Base-by-base conservation (phyloP, 2,888 invertebrate species). In the Polydrusus pterygomalis region DNA sequence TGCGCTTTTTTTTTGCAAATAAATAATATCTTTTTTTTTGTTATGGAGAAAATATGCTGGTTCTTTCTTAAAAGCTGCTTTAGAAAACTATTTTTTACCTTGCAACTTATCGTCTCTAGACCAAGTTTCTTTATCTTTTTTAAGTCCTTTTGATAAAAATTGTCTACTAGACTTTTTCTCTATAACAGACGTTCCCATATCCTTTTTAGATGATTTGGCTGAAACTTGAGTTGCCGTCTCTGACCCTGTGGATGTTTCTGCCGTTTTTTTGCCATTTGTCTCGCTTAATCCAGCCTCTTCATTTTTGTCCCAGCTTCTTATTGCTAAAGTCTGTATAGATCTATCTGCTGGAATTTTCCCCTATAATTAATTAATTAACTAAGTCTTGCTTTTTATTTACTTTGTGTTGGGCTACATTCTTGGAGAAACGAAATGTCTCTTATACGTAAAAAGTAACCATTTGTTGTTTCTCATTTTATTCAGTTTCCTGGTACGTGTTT, bases 301-400 rank as follows among this genome's bases (percentile, higher is more conserved):
- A 17, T 56, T 67, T 70, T 70, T 62, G 20, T 77, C 65, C 20
- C 30, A 18, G 8, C 49, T 56, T 40, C 10, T 45, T 40, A 70
- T 40, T 17, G 67, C 47, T 17, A 47, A 11, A 11, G 73, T 77
- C 70, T 76, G 76, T n/a, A 76, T 72, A 7, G 72, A 67, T 25
- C n/a, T 17, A 47, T 17, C 43, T 13, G n/a, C 43, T 40, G 68
- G 43, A 18, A 54, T 15, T 25, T n/a, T 15, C 0, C 43, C 15
- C 13, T 45, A 13, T 13, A 43, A 43, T n/a, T n/a, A n/a, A 13
- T 43, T 43, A n/a, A 6, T 43, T n/a, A 43, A 25, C 2, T 25
- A 25, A 25, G 1, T 25, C n/a, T n/a, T n/a, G n/a, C n/a, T n/a
- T n/a, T n/a, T n/a, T n/a, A n/a, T n/a, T n/a, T n/a, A n/a, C n/a